These are phyloP conservation scores for Taeniopygia guttata DNA, from an alignment of 2,797 vertebrate genomes.

Conservation along the genomic window DNA sequence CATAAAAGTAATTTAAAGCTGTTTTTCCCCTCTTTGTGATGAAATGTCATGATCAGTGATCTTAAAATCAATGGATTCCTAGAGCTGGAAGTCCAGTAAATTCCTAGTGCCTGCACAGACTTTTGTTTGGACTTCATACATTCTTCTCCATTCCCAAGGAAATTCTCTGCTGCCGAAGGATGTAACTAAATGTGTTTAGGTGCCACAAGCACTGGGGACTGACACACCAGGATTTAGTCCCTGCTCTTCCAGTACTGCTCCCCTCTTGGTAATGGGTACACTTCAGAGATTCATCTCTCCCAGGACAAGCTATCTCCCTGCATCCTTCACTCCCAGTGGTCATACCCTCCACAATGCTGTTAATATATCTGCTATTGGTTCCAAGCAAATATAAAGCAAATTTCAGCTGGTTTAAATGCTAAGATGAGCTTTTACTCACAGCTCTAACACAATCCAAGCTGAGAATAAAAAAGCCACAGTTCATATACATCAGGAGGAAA, in stretches of 20 bases:
- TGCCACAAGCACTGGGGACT: not conserved
- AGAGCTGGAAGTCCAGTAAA: not conserved
- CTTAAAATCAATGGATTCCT: not conserved
- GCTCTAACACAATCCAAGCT: not conserved
- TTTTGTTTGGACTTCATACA: not conserved
- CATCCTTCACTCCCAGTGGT: not conserved
- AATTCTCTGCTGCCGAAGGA: not conserved
- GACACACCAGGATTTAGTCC: not conserved
- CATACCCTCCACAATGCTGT: not conserved
- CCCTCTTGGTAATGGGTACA: rapidly evolving
- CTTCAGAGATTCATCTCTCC: not conserved
- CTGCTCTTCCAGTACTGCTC: not conserved
- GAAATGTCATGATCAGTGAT: not conserved
- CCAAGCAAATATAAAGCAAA: not conserved
- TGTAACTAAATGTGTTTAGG: not conserved
- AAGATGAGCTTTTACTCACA: not conserved
- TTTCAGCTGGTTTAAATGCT: not conserved
- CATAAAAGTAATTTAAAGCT: not conserved
- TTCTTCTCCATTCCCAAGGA: not conserved
- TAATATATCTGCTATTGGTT: not conserved
- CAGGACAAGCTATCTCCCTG: not conserved
- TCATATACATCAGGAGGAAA: not conserved
- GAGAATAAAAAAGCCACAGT: not conserved
- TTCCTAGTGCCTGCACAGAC: not conserved
- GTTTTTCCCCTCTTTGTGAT: not conserved